phyloP scores from a whole-genome alignment of 2,113 vertebrate genomes.

The Pungitius pungitius region DNA sequence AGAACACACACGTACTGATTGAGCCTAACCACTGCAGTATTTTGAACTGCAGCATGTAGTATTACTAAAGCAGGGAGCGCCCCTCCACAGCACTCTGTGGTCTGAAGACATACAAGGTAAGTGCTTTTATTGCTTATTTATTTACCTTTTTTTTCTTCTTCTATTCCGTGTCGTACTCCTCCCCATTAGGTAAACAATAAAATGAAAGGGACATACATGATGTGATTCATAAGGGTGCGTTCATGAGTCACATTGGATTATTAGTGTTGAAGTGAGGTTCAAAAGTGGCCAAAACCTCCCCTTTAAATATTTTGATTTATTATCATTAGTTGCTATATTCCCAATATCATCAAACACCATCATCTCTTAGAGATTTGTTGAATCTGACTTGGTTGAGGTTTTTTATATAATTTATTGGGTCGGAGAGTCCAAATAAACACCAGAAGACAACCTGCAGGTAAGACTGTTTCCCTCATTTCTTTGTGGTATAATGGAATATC shows the following conservation, averaged over 20 bases:
- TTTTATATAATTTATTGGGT: slow-evolving; percentile 29
- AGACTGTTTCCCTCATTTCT: slow-evolving; percentile 74
- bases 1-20: slow-evolving; percentile 73
- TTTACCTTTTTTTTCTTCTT: not conserved
- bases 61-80: slow-evolving; percentile 91
- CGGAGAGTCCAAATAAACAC: slow-evolving; percentile 46
- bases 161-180: not conserved
- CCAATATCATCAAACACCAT: not conserved
- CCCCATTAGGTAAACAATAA: not conserved
- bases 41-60: slow-evolving; percentile 86
- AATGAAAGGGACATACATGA: not conserved
- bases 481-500: slow-evolving; percentile 66
- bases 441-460: slow-evolving; percentile 68
- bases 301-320: slow-evolving; percentile 11
- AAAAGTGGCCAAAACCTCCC: not conserved
- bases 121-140: slow-evolving; percentile 61
- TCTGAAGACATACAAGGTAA: slow-evolving; percentile 94
- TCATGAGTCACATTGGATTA: not conserved
- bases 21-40: slow-evolving; percentile 82
- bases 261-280: not conserved
- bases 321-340: slow-evolving; percentile 36
- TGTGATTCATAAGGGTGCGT: too few species aligned
- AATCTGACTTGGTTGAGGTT: slow-evolving; percentile 22
- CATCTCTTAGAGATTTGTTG: not conserved
- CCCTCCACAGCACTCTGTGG: slow-evolving; percentile 94